Conservation (phyloP, 2,113 vertebrate genomes). For the Hepsetus odoe region DNA sequence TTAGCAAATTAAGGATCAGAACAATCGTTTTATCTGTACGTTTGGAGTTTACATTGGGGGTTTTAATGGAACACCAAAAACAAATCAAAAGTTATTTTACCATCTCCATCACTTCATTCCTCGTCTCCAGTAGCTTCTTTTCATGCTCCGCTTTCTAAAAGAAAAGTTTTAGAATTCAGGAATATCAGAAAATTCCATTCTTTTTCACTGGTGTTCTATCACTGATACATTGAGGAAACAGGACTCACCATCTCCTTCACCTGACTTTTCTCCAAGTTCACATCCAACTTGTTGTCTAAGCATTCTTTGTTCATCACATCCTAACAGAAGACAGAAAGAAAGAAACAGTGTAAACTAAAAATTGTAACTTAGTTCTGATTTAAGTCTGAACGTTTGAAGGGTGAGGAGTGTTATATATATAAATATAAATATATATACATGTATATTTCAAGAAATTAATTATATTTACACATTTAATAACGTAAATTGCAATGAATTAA, state of each 20-base stretch:
- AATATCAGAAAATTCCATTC: background rate
- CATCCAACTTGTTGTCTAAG: conserved; percentile 84
- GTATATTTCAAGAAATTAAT: too few relatives aligned
- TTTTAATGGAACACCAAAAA: background rate
- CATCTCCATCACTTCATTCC: conserved; percentile 88
- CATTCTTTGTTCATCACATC: conserved; percentile 90
- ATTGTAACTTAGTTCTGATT: too few relatives aligned
- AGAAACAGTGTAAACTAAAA: too few relatives aligned
- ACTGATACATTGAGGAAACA: background rate
- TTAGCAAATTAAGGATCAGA: background rate
- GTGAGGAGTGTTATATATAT: too few relatives aligned
- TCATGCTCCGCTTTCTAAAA: conserved; percentile 85
- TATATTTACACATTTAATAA: too few relatives aligned
- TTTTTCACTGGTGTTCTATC: background rate
- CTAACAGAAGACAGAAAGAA: conserved; percentile 67
- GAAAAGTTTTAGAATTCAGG: background rate
- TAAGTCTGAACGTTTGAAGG: too few relatives aligned
- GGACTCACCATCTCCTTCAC: conserved; percentile 90
- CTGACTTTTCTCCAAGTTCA: conserved; percentile 91
- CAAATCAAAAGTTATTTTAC: conserved; percentile 71
- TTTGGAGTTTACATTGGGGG: too few relatives aligned
- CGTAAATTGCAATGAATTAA: too few relatives aligned
- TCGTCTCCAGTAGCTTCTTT: conserved; percentile 85
- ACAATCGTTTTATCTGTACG: background rate
- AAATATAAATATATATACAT: too few relatives aligned